Evolutionary conservation across 2,113 vertebrate genomes (phyloP).

Genomic region (Brachyhypopomus occidentalis): DNA sequence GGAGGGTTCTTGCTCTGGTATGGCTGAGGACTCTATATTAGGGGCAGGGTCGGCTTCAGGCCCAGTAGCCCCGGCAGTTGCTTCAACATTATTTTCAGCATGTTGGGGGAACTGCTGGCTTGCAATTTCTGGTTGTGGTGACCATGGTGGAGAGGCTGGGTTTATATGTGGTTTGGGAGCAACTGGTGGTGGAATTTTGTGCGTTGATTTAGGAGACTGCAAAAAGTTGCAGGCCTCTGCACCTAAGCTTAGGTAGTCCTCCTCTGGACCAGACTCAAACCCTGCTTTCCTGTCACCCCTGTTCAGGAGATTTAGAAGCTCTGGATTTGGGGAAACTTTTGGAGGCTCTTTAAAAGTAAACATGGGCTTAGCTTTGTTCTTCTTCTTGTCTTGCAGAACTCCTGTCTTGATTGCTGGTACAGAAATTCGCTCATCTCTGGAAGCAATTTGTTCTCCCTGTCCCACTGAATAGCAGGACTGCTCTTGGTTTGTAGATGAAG

Average conservation of each 20-base stretch:
- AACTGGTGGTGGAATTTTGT: conserved; percentile 91
- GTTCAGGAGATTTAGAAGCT: conserved; percentile 89
- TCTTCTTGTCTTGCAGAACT: conserved; percentile 84
- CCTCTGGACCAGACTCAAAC: conserved; percentile 90
- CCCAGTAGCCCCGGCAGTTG: conserved; percentile 72
- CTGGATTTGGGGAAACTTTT: conserved; percentile 92
- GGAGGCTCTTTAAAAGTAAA: conserved; percentile 92
- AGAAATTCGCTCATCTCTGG: conserved; percentile 91
- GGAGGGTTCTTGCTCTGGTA: conserved; percentile 66
- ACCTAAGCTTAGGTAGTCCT: conserved; percentile 97
- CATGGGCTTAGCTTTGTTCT: conserved; percentile 86
- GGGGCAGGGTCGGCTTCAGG: conserved; percentile 66
- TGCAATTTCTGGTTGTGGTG: conserved; percentile 70
- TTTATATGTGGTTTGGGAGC: conserved; percentile 90
- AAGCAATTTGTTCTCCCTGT: conserved; percentile 87
- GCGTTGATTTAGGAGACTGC: conserved; percentile 81
- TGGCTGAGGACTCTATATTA: conserved; percentile 71
- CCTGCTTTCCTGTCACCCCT: conserved; percentile 81
- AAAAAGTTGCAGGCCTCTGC: conserved; percentile 99
- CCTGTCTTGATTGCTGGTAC: conserved; percentile 91
- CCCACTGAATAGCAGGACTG: conserved; percentile 74
- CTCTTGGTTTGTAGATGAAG: conserved; percentile 77
- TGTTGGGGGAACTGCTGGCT: conserved; percentile 78
- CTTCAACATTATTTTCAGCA: conserved; percentile 74
- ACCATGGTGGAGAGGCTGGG: conserved; percentile 83